phyloP scores from a whole-genome alignment of 2,888 invertebrate genomes.

The Abscondita cerata region DNA sequence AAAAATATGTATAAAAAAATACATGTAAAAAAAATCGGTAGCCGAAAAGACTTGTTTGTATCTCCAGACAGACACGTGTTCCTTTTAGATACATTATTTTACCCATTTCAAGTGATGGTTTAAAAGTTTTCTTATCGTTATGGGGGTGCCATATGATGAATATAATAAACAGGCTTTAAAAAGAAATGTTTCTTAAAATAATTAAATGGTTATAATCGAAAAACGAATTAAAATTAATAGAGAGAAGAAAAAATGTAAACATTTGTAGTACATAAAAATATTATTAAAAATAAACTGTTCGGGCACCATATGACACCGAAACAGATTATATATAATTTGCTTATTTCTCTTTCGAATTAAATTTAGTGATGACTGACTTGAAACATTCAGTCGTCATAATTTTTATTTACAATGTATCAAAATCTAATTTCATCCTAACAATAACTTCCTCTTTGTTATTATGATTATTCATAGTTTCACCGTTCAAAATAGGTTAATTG shows the following conservation, averaged over 20 bases:
- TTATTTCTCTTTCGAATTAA: slow-evolving; percentile 42
- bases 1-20: no score
- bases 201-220: slow-evolving; percentile 5
- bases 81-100: slow-evolving; percentile 37
- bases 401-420: slow-evolving; percentile 24
- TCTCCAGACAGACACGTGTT: slow-evolving; percentile 39
- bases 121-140: slow-evolving; percentile 50
- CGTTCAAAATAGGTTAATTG: no score
- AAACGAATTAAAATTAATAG: slow-evolving; percentile 29
- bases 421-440: slow-evolving; percentile 1
- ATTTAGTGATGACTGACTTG: slow-evolving; percentile 40
- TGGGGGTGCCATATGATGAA: slow-evolving; percentile 52
- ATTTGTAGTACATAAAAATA: slow-evolving; percentile 40
- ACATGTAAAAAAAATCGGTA: slow-evolving; percentile 32
- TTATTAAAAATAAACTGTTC: slow-evolving; percentile 43
- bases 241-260: slow-evolving; percentile 38
- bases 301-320: slow-evolving; percentile 39
- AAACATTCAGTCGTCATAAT: slow-evolving; percentile 29
- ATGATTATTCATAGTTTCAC: no score
- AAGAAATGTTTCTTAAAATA: slow-evolving; percentile 9
- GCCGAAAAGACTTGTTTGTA: slow-evolving; percentile 35
- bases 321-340: slow-evolving; percentile 20
- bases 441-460: slow-evolving; percentile 1
- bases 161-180: slow-evolving; percentile 50
- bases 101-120: slow-evolving; percentile 48